Conservation (phyloP, 2,113 vertebrate genomes). For the Coregonus clupeaformis region DNA sequence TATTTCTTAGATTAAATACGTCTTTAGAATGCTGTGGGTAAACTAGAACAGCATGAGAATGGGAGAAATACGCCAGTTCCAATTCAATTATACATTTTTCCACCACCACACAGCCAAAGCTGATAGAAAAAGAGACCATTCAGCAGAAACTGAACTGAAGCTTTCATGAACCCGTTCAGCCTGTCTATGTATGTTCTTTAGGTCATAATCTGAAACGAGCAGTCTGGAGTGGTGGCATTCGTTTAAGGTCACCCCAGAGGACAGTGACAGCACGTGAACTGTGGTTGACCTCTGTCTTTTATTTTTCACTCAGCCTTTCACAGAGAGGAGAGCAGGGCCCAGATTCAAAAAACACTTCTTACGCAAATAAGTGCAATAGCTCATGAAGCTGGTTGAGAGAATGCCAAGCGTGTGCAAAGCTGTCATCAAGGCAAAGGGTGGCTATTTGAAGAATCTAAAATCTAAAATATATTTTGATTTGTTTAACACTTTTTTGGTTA, state of each 20-base stretch:
- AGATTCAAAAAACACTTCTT: too few relatives aligned
- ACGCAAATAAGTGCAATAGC: too few relatives aligned
- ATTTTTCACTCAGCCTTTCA: slow-evolving; percentile 22
- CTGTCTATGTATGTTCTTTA: neutral
- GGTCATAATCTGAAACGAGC: slow-evolving; percentile 2
- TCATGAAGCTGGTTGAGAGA: too few relatives aligned
- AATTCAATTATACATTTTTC: neutral
- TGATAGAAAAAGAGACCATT: slow-evolving; percentile 17
- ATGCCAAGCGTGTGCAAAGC: too few relatives aligned
- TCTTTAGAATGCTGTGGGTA: neutral
- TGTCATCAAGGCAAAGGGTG: too few relatives aligned
- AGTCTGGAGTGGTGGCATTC: slow-evolving; percentile 1
- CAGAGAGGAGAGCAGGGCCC: neutral
- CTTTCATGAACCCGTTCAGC: slow-evolving; percentile 8
- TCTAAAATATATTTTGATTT: too few relatives aligned
- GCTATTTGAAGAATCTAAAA: too few relatives aligned
- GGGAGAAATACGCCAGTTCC: neutral
- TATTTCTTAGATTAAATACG: slow-evolving; percentile 14
- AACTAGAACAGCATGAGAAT: neutral
- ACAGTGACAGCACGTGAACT: slow-evolving; percentile 23
- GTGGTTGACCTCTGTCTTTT: slow-evolving; percentile 11
- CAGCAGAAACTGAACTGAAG: neutral
- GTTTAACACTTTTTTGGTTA: too few relatives aligned
- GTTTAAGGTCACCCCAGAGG: neutral
- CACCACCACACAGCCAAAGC: too few relatives aligned